Base-by-base conservation (phyloP, 2,113 vertebrate species). In the Nyctibius bracteatus region DNA sequence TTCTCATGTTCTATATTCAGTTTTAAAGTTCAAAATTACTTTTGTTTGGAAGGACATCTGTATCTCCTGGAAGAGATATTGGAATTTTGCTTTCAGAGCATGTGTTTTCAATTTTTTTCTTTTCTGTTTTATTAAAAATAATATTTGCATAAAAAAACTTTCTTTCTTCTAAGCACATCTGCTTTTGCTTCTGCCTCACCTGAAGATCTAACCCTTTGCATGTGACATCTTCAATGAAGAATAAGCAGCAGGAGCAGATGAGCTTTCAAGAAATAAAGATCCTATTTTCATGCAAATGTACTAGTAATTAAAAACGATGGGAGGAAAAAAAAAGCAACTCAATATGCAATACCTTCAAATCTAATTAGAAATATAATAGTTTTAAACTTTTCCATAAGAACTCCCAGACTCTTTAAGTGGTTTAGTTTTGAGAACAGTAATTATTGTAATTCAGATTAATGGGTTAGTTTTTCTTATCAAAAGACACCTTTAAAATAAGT, bases 201-300 rank as follows among this genome's bases (percentile, higher is more conserved):
- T 88, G 68, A 95, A 96, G 92, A 96, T 94, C 91, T 96, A 94
- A 90, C 86, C 52, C 88, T 92, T 95, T 84, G 81, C 79, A 83
- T 65, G 46, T 96, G 90, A 96, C 94, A 96, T 85, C 83, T 96
- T 96, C 95, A 96, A 75, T 80, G 88, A 95, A 96, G 90, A 77
- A 93, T 92, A 86, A 94, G 88, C 94, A 97, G 93, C 85, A 85
- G 96, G 86, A 95, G 79, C 84, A 96, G 97, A 97, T 96, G 95
- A 96, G 94, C 94, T 94, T 96, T 96, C 88, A 96, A 96, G 95
- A 97, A 92, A 88, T 93, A 96, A 96, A 94, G 92, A 95, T 88
- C 55, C 88, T 79, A 96, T 96, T 97, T 96, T 97, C 86, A 97
- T 97, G 96, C 90, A 97, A 97, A 97, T 96, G 35, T 65, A 65